These are phyloP conservation scores for Vespertilio murinus DNA, from an alignment of 2,797 vertebrate genomes.

Conservation along the genomic window DNA sequence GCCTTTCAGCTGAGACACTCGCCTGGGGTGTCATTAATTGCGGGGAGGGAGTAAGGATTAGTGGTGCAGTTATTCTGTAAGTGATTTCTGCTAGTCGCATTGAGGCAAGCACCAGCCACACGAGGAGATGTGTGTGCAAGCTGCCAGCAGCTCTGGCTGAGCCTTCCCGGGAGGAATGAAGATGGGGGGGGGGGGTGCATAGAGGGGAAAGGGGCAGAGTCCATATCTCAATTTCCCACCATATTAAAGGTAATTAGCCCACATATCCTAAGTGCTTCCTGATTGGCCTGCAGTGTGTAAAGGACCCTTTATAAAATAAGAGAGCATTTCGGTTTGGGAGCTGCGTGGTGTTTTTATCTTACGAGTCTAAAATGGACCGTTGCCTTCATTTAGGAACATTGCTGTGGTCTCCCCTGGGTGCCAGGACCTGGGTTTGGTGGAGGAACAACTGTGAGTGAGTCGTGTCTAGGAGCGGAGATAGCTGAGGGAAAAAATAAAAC, in stretches of 20 bases:
- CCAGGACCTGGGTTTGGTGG: background rate
- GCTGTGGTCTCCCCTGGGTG: background rate
- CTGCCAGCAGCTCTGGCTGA: background rate
- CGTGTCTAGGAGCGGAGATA: background rate
- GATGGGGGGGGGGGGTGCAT: background rate
- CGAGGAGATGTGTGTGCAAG: background rate
- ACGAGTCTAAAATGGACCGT: background rate
- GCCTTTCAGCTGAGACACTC: conserved; percentile 77
- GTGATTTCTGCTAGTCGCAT: conserved; percentile 52
- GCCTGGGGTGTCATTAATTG: conserved; percentile 79
- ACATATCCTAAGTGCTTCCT: conserved; percentile 7
- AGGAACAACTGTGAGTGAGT: background rate
- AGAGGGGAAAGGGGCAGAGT: background rate
- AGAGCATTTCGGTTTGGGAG: conserved; percentile 22
- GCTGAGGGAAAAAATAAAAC: background rate
- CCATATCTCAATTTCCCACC: conserved; percentile 42
- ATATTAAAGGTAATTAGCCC: conserved; percentile 54
- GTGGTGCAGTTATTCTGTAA: conserved; percentile 69
- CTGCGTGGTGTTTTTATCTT: background rate
- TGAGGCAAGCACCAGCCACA: conserved; percentile 46
- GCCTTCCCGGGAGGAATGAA: background rate
- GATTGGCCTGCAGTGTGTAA: background rate
- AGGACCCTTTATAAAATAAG: conserved; percentile 43
- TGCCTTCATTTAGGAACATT: background rate
- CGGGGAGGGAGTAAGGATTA: conserved; percentile 71